Base-by-base conservation (phyloP, 2,113 vertebrate genomes). In the Clupea harengus region DNA sequence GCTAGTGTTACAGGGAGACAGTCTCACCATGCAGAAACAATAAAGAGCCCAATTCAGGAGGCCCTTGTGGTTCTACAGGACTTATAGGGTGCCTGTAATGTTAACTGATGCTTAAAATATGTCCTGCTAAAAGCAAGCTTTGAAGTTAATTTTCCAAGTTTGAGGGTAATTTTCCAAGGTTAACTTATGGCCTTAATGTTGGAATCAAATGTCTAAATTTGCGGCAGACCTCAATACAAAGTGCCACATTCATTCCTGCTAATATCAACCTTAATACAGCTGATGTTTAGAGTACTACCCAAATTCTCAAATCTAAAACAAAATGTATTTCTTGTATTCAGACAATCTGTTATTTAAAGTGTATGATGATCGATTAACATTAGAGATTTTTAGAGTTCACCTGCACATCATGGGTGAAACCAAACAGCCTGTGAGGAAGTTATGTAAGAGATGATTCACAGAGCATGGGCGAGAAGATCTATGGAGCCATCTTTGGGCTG, bases 381-480 rank as follows among this genome's bases (percentile, higher is more conserved):
- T 18, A 54, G 52, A 54, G 20, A 60, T 18, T 18, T 60, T 60
- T 60, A 22, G 18, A 7, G 72, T 78, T 32, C 72, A 78, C 72
- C 72, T 78, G 72, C 10, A 15, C 39, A 78, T 78, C 32, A 78
- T 17, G 72, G 72, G 28, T 32, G 72, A 78, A 78, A 78, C 72
- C 72, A 39, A 44, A 32, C 32, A 78, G 28, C 72, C 28, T 18
- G 13, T 39, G 32, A 32, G 25, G 67, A 75, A 32, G 67, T 78
- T 78, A 78, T 78, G 72, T 15, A 78, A 78, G 28, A 54, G 80
- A 57, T 81, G 45, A 67, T 88, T 82, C 57, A 81, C 86, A 88
- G 72, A 78, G 72, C n/a, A 9, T 4, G 28, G 32, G 72, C 54
- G 3, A 60, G 25, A 8, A 6, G 60, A 64, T 64, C 18, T 39